Evolutionary conservation across 2,888 invertebrate genomes (phyloP), one percentile per base, ranked within the genome.

Genomic region (Lithophane leautieri): DNA sequence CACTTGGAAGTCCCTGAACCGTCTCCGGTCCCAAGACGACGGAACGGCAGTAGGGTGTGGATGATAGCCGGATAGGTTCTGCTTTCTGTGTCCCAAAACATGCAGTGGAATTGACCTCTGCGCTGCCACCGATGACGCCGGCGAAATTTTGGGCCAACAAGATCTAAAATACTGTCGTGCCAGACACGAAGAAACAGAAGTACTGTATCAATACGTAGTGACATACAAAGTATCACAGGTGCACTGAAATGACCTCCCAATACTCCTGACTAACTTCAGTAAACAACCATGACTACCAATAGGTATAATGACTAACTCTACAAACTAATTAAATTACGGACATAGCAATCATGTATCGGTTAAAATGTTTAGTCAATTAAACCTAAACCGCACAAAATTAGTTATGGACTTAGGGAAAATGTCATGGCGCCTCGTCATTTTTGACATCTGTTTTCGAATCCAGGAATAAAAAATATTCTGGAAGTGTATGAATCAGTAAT

Each of bases 401-500:
- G 34, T 69, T 16, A 70, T 52, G 34, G 25, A 7, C 4, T 11
- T 14, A 61, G 9, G 50, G 9, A 63, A 65, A 70, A 72, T 73
- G 34, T 69, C 25, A 73, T 54, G 63, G 70, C 72, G 68, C 67
- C 44, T 70, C 67, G 70, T 83, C 70, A 82, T 72, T 72, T 76
- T 65, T 44, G 34, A 82, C 72, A 72, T 70, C 70, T 78, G 79
- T 47, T 65, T 67, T 58, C 54, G 34, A 78, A 73, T 78, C 54
- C 67, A 50, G 72, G 63, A 85, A 83, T 67, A 42, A 60, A 44
- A 42, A 60, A 44, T 47, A 47, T 61, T 77, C 71, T 70, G 34
- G 71, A 67, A 68, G 25, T 63, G 47, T n/a, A 75, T 83, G 83
- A 83, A 63, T 83, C 82, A 83, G 82, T 61, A 50, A 70, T 72